These are phyloP conservation scores for Orientallactaga bullata DNA, from an alignment of 2,113 vertebrate species.

Conservation along the genomic window DNA sequence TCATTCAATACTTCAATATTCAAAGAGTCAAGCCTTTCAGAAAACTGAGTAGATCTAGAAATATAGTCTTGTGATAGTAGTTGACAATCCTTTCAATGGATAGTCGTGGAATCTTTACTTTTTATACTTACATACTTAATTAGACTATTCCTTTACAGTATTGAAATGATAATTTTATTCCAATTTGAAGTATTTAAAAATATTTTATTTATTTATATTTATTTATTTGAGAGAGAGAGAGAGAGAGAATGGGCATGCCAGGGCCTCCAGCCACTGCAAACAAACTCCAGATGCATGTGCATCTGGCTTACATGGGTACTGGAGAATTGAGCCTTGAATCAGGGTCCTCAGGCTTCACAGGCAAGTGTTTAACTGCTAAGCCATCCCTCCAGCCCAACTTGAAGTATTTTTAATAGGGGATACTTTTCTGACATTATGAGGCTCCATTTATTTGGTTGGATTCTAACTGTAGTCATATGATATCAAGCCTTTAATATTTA, in stretches of 20 bases:
- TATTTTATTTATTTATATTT: too few relatives aligned
- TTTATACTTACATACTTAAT: constrained; percentile 52
- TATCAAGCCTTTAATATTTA: constrained; percentile 68
- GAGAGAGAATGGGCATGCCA: too few relatives aligned
- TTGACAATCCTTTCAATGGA: constrained; percentile 28
- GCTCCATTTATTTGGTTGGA: constrained; percentile 62
- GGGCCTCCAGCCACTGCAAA: too few relatives aligned
- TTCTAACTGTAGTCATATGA: constrained; percentile 69
- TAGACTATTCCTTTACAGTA: constrained; percentile 45
- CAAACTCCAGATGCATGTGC: too few relatives aligned
- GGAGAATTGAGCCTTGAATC: too few relatives aligned
- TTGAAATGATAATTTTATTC: constrained; percentile 66
- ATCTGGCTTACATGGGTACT: too few relatives aligned
- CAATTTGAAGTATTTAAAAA: constrained; percentile 51
- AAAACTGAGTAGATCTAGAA: constrained; percentile 49
- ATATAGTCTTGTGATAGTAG: constrained; percentile 28
- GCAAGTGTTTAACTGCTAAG: too few relatives aligned
- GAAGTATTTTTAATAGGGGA: constrained; percentile 61
- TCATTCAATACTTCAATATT: constrained; percentile 34
- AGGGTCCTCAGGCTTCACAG: too few relatives aligned
- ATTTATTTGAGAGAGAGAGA: too few relatives aligned
- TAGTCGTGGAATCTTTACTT: constrained; percentile 42
- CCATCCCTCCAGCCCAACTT: too few relatives aligned
- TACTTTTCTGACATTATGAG: constrained; percentile 60
- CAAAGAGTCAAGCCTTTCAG: constrained; percentile 12